Percentiles rank a stretch among this genome's conserved stretches.
Evolutionary conservation across 2,888 invertebrate species (phyloP).

Genomic region (Aspidiotus rigidus): DNA sequence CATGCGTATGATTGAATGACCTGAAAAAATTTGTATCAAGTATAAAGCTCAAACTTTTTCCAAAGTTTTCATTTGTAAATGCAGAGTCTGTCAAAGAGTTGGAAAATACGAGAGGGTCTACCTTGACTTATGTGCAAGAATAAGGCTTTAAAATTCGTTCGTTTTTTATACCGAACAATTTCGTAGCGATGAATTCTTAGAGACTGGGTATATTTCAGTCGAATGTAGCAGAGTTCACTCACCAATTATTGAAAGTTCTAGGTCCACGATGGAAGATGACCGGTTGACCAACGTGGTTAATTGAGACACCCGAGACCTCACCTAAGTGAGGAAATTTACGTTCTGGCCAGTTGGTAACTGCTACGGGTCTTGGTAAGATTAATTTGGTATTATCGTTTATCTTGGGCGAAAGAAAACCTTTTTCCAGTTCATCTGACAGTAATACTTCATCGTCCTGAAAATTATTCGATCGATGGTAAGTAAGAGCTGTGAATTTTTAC

Average conservation of each 20-base stretch:
- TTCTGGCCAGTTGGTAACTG: slow-evolving; percentile 29
- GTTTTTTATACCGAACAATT: too few relatives aligned
- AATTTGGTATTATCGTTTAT: background rate
- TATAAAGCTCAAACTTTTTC: background rate
- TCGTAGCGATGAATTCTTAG: too few relatives aligned
- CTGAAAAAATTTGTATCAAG: slow-evolving; percentile 14
- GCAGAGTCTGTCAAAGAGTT: background rate
- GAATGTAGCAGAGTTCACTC: too few relatives aligned
- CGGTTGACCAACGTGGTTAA: slow-evolving; percentile 66
- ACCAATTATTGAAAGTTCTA: slow-evolving; percentile 62
- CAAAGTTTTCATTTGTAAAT: background rate
- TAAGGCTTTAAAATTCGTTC: too few relatives aligned
- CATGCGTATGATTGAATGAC: slow-evolving; percentile 34
- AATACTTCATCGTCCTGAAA: slow-evolving; percentile 24
- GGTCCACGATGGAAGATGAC: slow-evolving; percentile 78
- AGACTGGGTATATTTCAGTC: too few relatives aligned
- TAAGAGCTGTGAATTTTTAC: too few relatives aligned
- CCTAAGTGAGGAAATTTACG: slow-evolving; percentile 48
- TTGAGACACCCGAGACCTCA: slow-evolving; percentile 76
- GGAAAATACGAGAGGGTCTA: background rate
- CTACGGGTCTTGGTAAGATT: slow-evolving; percentile 15
- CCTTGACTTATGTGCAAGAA: too few relatives aligned
- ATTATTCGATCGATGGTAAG: background rate
- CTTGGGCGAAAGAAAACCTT: background rate
- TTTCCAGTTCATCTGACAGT: slow-evolving; percentile 6